These are phyloP conservation scores for Melipona bicolor DNA, from an alignment of 2,888 invertebrate genomes.

Conservation along the genomic window DNA sequence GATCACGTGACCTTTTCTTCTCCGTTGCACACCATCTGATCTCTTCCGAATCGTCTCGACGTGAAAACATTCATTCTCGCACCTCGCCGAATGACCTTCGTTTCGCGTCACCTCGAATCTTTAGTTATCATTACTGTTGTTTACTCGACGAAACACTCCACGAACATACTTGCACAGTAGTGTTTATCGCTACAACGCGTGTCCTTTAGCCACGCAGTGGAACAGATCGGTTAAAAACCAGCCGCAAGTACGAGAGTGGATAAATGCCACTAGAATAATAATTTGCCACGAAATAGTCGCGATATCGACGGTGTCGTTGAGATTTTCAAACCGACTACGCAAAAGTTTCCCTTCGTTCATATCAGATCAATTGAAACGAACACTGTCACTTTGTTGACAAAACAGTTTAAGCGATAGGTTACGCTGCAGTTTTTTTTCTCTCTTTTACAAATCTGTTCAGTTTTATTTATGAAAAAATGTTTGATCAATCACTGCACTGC, in stretches of 20 bases:
- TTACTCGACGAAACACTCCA: neutral
- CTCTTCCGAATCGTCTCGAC: conserved; percentile 12
- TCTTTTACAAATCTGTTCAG: neutral
- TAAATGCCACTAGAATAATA: neutral
- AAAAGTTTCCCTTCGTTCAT: neutral
- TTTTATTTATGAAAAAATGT: neutral
- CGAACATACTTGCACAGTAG: neutral
- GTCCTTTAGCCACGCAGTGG: neutral
- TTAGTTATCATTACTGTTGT: neutral
- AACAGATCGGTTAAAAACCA: conserved; percentile 15
- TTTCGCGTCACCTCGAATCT: neutral
- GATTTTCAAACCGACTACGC: neutral
- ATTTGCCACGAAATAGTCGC: neutral
- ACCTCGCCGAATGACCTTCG: conserved; percentile 4
- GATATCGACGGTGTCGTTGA: neutral
- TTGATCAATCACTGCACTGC: neutral
- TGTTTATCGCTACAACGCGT: neutral
- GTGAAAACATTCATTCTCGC: conserved; percentile 17
- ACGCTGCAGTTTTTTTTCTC: neutral
- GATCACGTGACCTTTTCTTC: conserved; percentile 33
- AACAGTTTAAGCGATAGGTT: neutral
- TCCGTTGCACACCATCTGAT: conserved; percentile 20
- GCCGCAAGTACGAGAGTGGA: neutral
- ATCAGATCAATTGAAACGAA: conserved; percentile 5
- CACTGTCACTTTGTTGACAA: too few species aligned